A percentile compares a stretch with the other conserved stretches of the same genome.
These are phyloP conservation scores for Pseudorhombus dupliciocellatus DNA, from an alignment of 2,113 vertebrate species.

Conservation along the genomic window DNA sequence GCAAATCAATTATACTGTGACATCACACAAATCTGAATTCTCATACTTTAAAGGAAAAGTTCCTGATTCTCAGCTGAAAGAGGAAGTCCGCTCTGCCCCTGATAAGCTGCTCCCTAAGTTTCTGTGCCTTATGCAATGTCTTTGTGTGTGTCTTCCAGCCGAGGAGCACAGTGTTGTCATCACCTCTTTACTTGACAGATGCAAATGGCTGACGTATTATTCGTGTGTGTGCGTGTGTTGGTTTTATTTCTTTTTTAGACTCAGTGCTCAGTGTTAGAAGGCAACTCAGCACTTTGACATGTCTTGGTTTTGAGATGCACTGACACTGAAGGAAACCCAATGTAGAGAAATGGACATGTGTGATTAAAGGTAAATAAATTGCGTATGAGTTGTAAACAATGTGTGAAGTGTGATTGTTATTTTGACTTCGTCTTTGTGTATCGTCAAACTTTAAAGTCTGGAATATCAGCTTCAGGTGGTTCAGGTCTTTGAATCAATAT, in stretches of 20 bases:
- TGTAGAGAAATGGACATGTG: slow-evolving; percentile 77
- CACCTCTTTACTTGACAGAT: slow-evolving; percentile 39
- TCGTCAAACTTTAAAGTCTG: too few species aligned
- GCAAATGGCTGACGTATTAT: slow-evolving; percentile 22
- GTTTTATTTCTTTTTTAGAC: slow-evolving; percentile 10
- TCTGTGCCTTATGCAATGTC: slow-evolving; percentile 90
- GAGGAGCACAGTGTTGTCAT: slow-evolving; percentile 17
- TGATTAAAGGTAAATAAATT: slow-evolving; percentile 79
- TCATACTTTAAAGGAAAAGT: background rate
- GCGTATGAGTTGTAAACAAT: slow-evolving; percentile 37
- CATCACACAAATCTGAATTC: background rate
- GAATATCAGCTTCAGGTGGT: too few species aligned
- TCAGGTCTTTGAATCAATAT: too few species aligned
- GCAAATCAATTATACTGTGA: background rate
- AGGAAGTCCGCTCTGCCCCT: slow-evolving; percentile 65
- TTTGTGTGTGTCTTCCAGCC: slow-evolving; percentile 80
- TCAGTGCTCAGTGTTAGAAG: slow-evolving; percentile 14
- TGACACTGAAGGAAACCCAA: slow-evolving; percentile 84
- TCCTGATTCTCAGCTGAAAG: background rate
- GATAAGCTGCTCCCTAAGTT: slow-evolving; percentile 84
- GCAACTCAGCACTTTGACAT: slow-evolving; percentile 6
- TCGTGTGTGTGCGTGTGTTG: slow-evolving; percentile 11
- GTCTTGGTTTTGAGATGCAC: slow-evolving; percentile 85
- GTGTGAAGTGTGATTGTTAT: background rate
- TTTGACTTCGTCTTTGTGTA: too few species aligned